Evolutionary conservation across 53 echinoderm and acorn worm species (phyloP).

Genomic region (Temnopleurus reevesii): DNA sequence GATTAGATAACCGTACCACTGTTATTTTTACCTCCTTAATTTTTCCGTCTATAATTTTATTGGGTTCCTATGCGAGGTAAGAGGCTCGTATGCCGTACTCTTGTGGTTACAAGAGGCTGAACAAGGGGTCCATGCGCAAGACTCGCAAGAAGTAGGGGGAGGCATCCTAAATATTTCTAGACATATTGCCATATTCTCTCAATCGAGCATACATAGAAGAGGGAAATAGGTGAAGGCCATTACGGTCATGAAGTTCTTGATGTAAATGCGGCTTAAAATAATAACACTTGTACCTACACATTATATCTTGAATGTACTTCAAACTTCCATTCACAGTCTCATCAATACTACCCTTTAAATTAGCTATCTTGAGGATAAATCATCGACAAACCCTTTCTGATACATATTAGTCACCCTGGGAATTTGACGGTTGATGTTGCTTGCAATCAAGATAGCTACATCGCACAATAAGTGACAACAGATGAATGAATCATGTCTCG

Average conservation of each 20-base stretch:
- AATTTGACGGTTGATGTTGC: not conserved
- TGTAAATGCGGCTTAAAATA: no score
- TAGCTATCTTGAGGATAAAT: no score
- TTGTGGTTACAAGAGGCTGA: not conserved
- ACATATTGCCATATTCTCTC: no score
- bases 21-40: conserved; percentile 3
- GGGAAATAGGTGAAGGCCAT: no score
- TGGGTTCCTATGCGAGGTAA: not conserved
- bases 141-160: not conserved
- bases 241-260: no score
- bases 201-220: no score
- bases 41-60: not conserved
- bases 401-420: not conserved
- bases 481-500: not conserved
- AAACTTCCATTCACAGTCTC: no score
- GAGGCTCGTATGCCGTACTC: not conserved
- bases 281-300: no score
- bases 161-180: no score
- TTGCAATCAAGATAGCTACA: not conserved
- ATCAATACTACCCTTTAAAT: no score
- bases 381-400: no score
- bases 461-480: not conserved
- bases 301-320: no score
- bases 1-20: not conserved
- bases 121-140: not conserved